A percentile compares a stretch with the other conserved stretches of the same genome.
These are phyloP conservation scores for Drosophila helvetica DNA, from an alignment of 2,888 invertebrate genomes.

Conservation along the genomic window DNA sequence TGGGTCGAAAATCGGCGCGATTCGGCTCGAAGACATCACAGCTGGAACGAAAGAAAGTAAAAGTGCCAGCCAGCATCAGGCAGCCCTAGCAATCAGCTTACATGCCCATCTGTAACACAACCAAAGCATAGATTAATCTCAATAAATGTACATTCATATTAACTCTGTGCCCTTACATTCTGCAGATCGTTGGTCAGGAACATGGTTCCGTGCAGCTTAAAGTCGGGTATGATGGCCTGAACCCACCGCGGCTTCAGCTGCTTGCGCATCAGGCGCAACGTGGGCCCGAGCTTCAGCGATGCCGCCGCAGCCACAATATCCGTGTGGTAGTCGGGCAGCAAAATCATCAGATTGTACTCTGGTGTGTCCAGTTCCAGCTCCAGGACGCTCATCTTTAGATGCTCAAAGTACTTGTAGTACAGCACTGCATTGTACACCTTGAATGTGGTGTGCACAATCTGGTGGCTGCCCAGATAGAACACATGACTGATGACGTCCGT, in stretches of 20 bases:
- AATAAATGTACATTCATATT: background rate
- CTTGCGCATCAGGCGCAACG: slow-evolving; percentile 88
- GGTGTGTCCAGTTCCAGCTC: slow-evolving; percentile 92
- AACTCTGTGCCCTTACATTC: slow-evolving; percentile 86
- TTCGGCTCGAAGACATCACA: slow-evolving; percentile 92
- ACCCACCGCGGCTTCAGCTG: slow-evolving; percentile 89
- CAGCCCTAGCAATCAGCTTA: slow-evolving; percentile 42
- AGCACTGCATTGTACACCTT: slow-evolving; percentile 91
- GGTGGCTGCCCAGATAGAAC: slow-evolving; percentile 83
- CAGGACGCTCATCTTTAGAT: slow-evolving; percentile 89
- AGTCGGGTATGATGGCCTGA: slow-evolving; percentile 91
- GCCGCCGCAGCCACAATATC: slow-evolving; percentile 87
- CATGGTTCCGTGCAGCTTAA: slow-evolving; percentile 91
- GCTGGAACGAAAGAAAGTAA: slow-evolving; percentile 84
- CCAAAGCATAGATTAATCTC: slow-evolving; percentile 3
- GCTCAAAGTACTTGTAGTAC: slow-evolving; percentile 90
- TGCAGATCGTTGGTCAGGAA: slow-evolving; percentile 92
- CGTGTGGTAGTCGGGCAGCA: slow-evolving; percentile 88
- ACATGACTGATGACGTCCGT: slow-evolving; percentile 82
- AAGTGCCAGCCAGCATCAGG: slow-evolving; percentile 13
- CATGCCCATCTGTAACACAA: slow-evolving; percentile 68
- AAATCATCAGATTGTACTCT: slow-evolving; percentile 90
- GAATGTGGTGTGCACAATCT: slow-evolving; percentile 86
- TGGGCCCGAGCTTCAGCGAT: slow-evolving; percentile 86
- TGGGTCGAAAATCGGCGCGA: slow-evolving; percentile 90